Evolutionary conservation across 2,797 vertebrate species (phyloP), one percentile per base, ranked within the genome.

Genomic region (Scolopax bukidnonensis): DNA sequence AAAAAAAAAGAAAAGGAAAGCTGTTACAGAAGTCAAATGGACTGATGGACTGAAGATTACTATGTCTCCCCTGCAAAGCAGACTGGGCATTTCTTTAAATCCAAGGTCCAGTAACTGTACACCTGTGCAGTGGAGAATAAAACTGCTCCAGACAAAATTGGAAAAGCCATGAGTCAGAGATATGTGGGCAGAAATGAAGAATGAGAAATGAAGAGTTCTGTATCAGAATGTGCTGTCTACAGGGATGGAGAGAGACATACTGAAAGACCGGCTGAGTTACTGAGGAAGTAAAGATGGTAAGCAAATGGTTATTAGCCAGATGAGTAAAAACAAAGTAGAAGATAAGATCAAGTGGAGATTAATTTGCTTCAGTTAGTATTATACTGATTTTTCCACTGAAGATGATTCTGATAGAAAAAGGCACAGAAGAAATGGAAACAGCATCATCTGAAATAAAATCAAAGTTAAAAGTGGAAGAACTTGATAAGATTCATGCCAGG

Each of bases 281-380:
- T 73, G 48, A 67, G 48, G 30, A 88, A 88, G 20, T 57, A 68
- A 85, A 78, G 45, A 48, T 32, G 50, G 28, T 3, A 63, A 87
- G 12, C 7, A 91, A 92, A 54, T 5, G 5, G 2, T 9, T 92
- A 73, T 84, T 84, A 80, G 24, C 5, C 18, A 75, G n/a, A 3
- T 32, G 69, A 87, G 11, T 70, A 76, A 89, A 91, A 94, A 70
- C 3, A 54, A 94, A 81, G 57, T 18, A 94, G 59, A 86, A 94
- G 73, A 79, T 45, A 82, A 64, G 27, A 79, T 50, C 15, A 70
- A 74, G 12, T 16, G 19, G 18, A 75, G 18, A 60, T 68, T 78
- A 61, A 91, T 75, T 94, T 85, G 17, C 32, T 13, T 75, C 28
- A 60, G 64, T 54, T 71, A 67, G 11, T 51, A n/a, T 53, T 64